These are phyloP conservation scores for mouse (Mus musculus) DNA, from an alignment of 2,113 vertebrate species.

Conservation along the genomic window GRCm39 chr4:80237501-80238000, in stretches of 20 bases:
- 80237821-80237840: conserved; percentile 60
- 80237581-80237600: not conserved
- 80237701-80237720: not conserved
- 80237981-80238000: conserved; percentile 59
- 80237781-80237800: conserved; percentile 55
- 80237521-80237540: not conserved
- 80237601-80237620: not conserved
- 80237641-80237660: not conserved
- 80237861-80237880: conserved; percentile 51
- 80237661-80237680: not conserved
- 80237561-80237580: not conserved
- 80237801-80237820: conserved; percentile 59
- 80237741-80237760: conserved; percentile 41
- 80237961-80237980: conserved; percentile 73
- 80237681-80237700: not conserved
- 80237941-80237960: conserved; percentile 72
- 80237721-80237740: conserved; percentile 36
- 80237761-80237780: conserved; percentile 27
- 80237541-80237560: not conserved
- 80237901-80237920: conserved; percentile 57
- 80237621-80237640: conserved; percentile 36
- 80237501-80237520: conserved; percentile 26
- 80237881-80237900: conserved; percentile 77
- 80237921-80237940: not conserved
- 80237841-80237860: conserved; percentile 45